Evolutionary conservation across 2,113 vertebrate species (phyloP), one percentile per base, ranked within the genome.

Genomic region (Sakesphorus luctuosus): DNA sequence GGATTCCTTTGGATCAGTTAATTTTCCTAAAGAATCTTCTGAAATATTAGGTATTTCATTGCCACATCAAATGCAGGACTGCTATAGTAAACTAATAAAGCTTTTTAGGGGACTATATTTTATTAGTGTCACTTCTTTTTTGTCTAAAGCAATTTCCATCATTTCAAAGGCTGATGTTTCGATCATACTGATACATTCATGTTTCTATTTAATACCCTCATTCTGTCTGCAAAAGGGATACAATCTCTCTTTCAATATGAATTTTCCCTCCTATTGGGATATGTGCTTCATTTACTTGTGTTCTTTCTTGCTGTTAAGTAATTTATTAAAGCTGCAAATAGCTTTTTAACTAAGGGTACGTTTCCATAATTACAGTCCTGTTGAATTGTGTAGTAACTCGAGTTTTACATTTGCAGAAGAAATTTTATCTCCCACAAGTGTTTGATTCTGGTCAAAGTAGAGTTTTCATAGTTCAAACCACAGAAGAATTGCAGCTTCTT

Each of bases 241-340:
- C 10, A 66, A 17, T 52, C 15, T 49, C 33, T 77, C 23, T 75
- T 50, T 86, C 33, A 31, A 9, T 43, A 56, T 46, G 19, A 76
- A 55, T 81, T 73, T 38, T 87, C 21, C 21, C 43, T 92, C 26
- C 35, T 65, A 4, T 0, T 0, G 0, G 14, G 58, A 17, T 56
- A 20, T 55, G n/a, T 50, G 9, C 26, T 92, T 84, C 10, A 73
- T 56, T 80, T 87, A 43, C 29, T 65, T 88, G 13, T 40, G 38
- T 84, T n/a, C 31, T 89, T 25, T 90, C 23, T 75, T 16, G 35
- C 43, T 69, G 28, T 55, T 65, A 62, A 40, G 24, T 83, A 9
- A 5, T 87, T 90, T 62, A 38, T 67, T 78, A 88, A 90, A 84
- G 29, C n/a, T 88, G 40, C 6, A 4, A 85, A 67, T 62, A 78